phyloP scores from a whole-genome alignment of 2,888 invertebrate species.

The Macaria liturata region DNA sequence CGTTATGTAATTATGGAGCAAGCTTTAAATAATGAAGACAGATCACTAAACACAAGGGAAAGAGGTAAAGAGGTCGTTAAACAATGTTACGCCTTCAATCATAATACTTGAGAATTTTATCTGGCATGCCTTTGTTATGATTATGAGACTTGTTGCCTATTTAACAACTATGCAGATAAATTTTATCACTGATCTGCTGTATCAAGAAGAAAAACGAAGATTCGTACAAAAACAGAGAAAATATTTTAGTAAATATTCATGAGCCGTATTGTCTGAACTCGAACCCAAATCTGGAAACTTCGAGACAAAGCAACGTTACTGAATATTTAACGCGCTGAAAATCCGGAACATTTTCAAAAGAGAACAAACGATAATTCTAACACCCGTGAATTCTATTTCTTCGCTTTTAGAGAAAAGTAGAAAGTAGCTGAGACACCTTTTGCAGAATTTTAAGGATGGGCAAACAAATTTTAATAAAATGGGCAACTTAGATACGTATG shows the following conservation, averaged over 20 bases:
- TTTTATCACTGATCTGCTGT: slow-evolving; percentile 1
- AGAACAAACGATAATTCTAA: slow-evolving; percentile 14
- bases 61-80: slow-evolving; percentile 6
- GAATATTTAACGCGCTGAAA: slow-evolving; percentile 15
- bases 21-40: slow-evolving; percentile 11
- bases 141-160: neutral
- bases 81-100: slow-evolving; percentile 5
- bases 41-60: slow-evolving; percentile 5
- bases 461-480: slow-evolving; percentile 14
- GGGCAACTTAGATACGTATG: too few species aligned
- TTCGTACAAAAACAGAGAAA: slow-evolving; percentile 10
- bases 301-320: slow-evolving; percentile 14
- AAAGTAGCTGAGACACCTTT: slow-evolving; percentile 29
- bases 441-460: slow-evolving; percentile 30
- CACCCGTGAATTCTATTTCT: slow-evolving; percentile 15
- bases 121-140: slow-evolving; percentile 3
- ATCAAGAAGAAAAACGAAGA: neutral
- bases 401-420: slow-evolving; percentile 29
- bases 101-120: slow-evolving; percentile 3
- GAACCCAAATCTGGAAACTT: slow-evolving; percentile 11
- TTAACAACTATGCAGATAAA: neutral
- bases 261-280: slow-evolving; percentile 10
- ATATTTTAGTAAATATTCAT: slow-evolving; percentile 12
- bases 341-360: slow-evolving; percentile 17
- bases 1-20: slow-evolving; percentile 11